Evolutionary conservation across 2,888 invertebrate species (phyloP), one percentile per base, ranked within the genome.

Genomic region (Plusia festucae): DNA sequence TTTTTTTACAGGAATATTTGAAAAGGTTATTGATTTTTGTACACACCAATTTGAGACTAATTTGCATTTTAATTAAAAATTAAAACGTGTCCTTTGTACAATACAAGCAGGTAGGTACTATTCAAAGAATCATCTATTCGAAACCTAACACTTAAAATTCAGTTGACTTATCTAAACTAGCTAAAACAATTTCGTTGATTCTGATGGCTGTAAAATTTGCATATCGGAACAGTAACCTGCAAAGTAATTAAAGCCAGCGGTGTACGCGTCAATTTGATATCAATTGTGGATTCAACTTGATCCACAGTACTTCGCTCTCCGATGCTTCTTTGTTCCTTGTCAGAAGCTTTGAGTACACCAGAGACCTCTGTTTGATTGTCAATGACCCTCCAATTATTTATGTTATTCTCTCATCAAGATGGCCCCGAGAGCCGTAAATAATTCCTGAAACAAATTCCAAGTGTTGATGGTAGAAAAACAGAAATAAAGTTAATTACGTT

Each of bases 311-410:
- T 71, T 52, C 22, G 22, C 2, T 20, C 53, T 72, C 58, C 15
- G 32, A 46, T 58, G 32, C 34, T 61, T 65, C 73, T 73, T 73
- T 76, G 73, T 72, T 73, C 22, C 49, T 61, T 61, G 73, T 44
- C 72, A 54, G 40, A 73, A 73, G 60, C 46, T 27, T 20, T 44
- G 22, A 34, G 60, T 59, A 60, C 56, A 73, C 27, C 44, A 59
- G 18, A 40, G 57, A 56, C 52, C 53, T 53, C 53, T 59, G 51
- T 77, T 65, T 62, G 56, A 18, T 53, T 61, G 56, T 56, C 24
- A 67, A 73, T 73, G 73, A 51, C 53, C 40, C 73, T 73, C 51
- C 77, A 73, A 73, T 73, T 73, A 77, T 67, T 73, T 73, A 73
- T 73, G 77, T 72, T 57, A 30, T 59, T 34, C 57, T 34, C 53